Percentiles rank a stretch among this genome's conserved stretches.
Evolutionary conservation across 2,113 vertebrate species (phyloP).

Genomic region (Bambusicola thoracicus): DNA sequence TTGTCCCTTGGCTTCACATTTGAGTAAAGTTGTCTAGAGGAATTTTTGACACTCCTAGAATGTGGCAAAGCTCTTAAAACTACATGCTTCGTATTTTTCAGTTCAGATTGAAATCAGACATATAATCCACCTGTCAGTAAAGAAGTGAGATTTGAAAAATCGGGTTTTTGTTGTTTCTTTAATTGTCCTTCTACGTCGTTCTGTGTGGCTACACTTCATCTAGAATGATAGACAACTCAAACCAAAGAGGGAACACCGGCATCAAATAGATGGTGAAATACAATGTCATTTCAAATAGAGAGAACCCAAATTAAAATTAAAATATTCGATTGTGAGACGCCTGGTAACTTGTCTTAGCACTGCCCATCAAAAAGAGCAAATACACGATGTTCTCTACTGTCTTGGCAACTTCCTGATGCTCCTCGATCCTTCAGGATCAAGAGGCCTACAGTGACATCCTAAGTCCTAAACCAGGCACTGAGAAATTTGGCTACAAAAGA

Average conservation of each 20-base stretch:
- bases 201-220: constrained; percentile 6
- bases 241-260: not conserved
- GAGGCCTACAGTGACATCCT: not conserved
- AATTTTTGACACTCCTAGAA: constrained; percentile 21
- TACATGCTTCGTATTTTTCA: constrained; percentile 16
- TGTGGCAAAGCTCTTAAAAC: not conserved
- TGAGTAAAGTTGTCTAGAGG: constrained; percentile 15
- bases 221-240: constrained; percentile 14
- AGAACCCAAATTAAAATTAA: not conserved
- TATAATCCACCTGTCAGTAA: constrained; percentile 30
- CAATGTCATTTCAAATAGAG: not conserved
- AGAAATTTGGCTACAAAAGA: not conserved
- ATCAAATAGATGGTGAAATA: not conserved
- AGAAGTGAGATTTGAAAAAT: constrained; percentile 27
- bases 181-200: not conserved
- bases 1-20: not conserved
- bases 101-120: constrained; percentile 52
- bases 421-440: not conserved
- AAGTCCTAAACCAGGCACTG: not conserved
- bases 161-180: not conserved
- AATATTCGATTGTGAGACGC: not conserved
- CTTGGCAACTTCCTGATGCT: not conserved
- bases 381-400: not conserved
- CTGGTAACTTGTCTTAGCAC: not conserved
- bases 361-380: not conserved